Percentiles rank a stretch among this genome's conserved stretches.
These are phyloP conservation scores for Sminthurinus signatus DNA, from an alignment of 1,140 invertebrate genomes.

Conservation along the genomic window DNA sequence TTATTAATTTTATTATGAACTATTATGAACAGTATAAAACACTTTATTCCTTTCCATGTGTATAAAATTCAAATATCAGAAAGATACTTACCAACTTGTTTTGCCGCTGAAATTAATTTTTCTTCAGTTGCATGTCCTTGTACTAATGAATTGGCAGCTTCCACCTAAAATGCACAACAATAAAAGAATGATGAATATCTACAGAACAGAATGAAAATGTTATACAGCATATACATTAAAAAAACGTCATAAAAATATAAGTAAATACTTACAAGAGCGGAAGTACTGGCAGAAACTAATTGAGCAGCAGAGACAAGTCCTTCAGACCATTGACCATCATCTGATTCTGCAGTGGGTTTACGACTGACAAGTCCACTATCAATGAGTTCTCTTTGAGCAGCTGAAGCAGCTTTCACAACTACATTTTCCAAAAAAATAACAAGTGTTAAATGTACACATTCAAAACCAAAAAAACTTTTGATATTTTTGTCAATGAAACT, in stretches of 20 bases:
- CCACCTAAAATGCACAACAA: constrained; percentile 58
- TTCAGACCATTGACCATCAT: constrained; percentile 98
- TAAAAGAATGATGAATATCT: neutral
- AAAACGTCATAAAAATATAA: no score
- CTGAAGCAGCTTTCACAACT: constrained; percentile 93
- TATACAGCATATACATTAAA: no score
- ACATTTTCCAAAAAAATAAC: neutral
- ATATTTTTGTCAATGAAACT: no score
- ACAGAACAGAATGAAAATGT: neutral
- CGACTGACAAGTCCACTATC: constrained; percentile 70
- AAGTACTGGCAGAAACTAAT: constrained; percentile 83
- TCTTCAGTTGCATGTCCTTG: constrained; percentile 92
- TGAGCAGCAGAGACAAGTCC: constrained; percentile 92
- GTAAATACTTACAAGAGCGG: constrained; percentile 56
- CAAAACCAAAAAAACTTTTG: neutral
- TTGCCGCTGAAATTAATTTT: constrained; percentile 90
- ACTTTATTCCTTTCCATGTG: no score
- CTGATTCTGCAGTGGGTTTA: constrained; percentile 69
- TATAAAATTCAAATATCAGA: no score
- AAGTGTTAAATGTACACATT: neutral
- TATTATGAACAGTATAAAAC: no score
- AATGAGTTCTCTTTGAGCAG: constrained; percentile 90
- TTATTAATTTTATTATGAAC: no score
- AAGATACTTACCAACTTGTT: no score
- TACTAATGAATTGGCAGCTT: constrained; percentile 93